phyloP scores from a whole-genome alignment of 1,140 invertebrate species.

The Psilanteris sp. region DNA sequence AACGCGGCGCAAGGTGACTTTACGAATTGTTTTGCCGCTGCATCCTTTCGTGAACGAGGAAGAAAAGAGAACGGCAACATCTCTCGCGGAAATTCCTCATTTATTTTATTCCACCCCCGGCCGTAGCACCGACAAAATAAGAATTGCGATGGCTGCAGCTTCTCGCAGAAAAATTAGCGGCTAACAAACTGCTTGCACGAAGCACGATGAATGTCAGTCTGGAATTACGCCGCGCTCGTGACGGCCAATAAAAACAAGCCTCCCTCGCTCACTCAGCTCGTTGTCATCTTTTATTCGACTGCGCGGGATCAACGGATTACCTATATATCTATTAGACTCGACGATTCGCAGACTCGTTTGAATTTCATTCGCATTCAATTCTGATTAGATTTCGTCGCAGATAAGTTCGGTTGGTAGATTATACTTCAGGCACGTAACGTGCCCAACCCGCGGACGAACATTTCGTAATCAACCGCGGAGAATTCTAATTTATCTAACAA shows the following conservation, averaged over 20 bases:
- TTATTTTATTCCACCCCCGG: slow-evolving; percentile 67
- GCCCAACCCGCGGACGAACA: no score
- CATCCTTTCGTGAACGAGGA: slow-evolving; percentile 32
- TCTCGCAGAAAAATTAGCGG: slow-evolving; percentile 65
- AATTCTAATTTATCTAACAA: no score
- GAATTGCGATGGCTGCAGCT: slow-evolving; percentile 55
- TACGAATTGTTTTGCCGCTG: slow-evolving; percentile 71
- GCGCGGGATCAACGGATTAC: slow-evolving; percentile 20
- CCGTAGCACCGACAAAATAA: slow-evolving; percentile 56
- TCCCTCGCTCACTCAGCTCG: neutral
- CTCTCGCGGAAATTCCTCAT: slow-evolving; percentile 70
- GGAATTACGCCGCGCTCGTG: slow-evolving; percentile 60
- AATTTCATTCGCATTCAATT: no score
- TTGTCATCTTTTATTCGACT: slow-evolving; percentile 49
- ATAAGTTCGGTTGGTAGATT: no score
- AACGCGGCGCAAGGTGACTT: slow-evolving; percentile 66
- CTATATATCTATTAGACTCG: no score
- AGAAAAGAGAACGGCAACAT: slow-evolving; percentile 36
- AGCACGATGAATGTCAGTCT: slow-evolving; percentile 65
- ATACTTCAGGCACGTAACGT: no score
- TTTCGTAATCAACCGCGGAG: no score
- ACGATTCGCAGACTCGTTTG: neutral
- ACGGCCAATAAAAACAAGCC: slow-evolving; percentile 56
- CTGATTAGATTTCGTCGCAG: no score
- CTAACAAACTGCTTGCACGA: slow-evolving; percentile 67